These are phyloP conservation scores for Chloroclystis v-ata DNA, from an alignment of 2,888 invertebrate genomes.

Conservation along the genomic window DNA sequence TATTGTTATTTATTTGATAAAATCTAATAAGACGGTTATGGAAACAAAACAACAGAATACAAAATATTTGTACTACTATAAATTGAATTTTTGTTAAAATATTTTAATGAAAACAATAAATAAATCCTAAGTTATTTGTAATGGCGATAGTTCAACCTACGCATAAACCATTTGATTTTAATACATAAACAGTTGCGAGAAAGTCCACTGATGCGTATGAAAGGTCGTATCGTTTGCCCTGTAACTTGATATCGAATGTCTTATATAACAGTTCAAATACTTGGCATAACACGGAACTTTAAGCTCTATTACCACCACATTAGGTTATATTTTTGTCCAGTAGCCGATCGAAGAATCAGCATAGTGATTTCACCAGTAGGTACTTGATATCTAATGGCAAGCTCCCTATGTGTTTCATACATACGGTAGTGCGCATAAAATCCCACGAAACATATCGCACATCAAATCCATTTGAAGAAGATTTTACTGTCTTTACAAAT, in stretches of 20 bases:
- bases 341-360: constrained; percentile 18
- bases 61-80: too few species aligned
- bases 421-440: constrained; percentile 13
- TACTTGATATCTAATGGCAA: constrained; percentile 49
- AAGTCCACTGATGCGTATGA: constrained; percentile 58
- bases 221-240: constrained; percentile 67
- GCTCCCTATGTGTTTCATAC: constrained; percentile 43
- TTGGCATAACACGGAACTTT: constrained; percentile 41
- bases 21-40: too few species aligned
- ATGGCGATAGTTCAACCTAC: constrained; percentile 2
- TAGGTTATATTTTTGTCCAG: constrained; percentile 36
- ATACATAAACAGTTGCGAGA: constrained; percentile 40
- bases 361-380: constrained; percentile 41
- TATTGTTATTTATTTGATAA: too few species aligned
- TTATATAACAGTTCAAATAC: constrained; percentile 59
- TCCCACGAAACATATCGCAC: constrained; percentile 10
- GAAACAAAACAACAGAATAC: too few species aligned
- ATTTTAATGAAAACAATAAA: too few species aligned
- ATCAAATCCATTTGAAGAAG: constrained; percentile 5
- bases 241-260: constrained; percentile 60
- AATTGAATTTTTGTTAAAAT: too few species aligned
- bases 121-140: neutral
- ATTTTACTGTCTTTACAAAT: constrained; percentile 1
- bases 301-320: constrained; percentile 35
- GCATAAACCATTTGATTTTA: constrained; percentile 15